Base-by-base conservation (phyloP, 2,113 vertebrate species). In the Lasiurus cinereus region DNA sequence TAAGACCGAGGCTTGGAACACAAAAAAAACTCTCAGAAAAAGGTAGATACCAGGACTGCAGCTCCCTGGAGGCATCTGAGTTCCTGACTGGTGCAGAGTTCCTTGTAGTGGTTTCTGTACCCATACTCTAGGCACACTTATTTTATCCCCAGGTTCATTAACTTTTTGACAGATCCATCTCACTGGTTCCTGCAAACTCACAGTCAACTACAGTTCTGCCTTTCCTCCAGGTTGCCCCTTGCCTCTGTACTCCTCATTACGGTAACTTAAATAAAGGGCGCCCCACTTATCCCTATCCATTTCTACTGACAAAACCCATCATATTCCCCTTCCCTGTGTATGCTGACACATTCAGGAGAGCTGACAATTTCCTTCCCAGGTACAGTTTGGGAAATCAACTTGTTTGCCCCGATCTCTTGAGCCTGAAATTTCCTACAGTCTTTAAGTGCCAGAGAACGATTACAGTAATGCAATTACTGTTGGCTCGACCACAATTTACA, bases 361-460 rank as follows among this genome's bases (percentile, higher is more conserved):
- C 22, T 74, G 39, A 62, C 48, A 64, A 87, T 22, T 33, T 90
- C 36, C 54, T 69, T 85, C 36, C 76, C 64, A 92, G 66, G 48
- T 59, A 59, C 50, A 59, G 3, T 79, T 9, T 83, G 50, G 74
- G 43, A 77, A 90, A 52, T 73, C 76, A 91, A 46, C 16, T 82
- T 94, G 43, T 88, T 96, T 94, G 73, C 33, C 52, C 88, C 83
- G 67, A 36, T 78, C 66, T 92, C 93, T 91, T 21, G 12, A 83
- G 21, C 76, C 82, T 82, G 67, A 94, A 96, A 94, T 19, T 56
- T 73, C 77, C 73, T 59, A 14, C 10, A 16, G 50, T 87, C 89
- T 72, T 87, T 67, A 76, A 91, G 82, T 66, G 27, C 62, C 91
- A 95, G 52, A 69, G 21, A 80, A 43, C 50, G 66, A 86, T 33